Evolutionary conservation across 2,888 invertebrate species (phyloP), one percentile per base, ranked within the genome.

Genomic region (Lingula anatina): DNA sequence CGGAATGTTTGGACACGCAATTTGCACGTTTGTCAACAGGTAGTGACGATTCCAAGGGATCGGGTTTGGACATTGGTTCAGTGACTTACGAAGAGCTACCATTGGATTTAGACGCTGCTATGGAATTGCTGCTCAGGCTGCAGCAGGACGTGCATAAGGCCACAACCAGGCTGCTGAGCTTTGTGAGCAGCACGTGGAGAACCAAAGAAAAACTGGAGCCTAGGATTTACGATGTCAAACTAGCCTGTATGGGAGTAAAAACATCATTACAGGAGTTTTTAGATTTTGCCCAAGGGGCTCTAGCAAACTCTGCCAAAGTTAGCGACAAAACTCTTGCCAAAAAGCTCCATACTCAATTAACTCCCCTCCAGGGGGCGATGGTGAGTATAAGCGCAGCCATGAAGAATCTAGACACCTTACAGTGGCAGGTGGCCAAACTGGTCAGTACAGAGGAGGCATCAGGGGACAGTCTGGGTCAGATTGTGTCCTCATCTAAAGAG

Each of bases 221-320:
- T 18, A 85, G 85, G 50, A 78, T 91, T 39, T 84, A 89, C 79
- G 91, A 93, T 71, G 85, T 94, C 18, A 88, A 89, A 77, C 81
- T 89, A 59, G 86, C 89, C 5, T 88, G 88, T 40, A 83, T 86
- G 5, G 81, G 88, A 46, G 80, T 94, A 42, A 83, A 87, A 58
- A 87, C 89, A 3, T 86, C 89, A 1, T 78, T 93, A 28, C 88
- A 89, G 72, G 91, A 93, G 79, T 84, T 93, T 51, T 85, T 90
- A 0, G 89, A 91, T 61, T 94, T 94, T 73, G 86, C 89, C 0
- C 89, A 90, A 75, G 90, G 92, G 31, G 86, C 90, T 25, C 79
- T 92, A 51, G 91, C 90, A 35, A 92, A 92, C 75, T 90, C 91
- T 5, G 84, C 86, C 38, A 68, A 69, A 51, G 61, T 71, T n/a